phyloP scores from a whole-genome alignment of 2,113 vertebrate species.

The Varanus salvator region DNA sequence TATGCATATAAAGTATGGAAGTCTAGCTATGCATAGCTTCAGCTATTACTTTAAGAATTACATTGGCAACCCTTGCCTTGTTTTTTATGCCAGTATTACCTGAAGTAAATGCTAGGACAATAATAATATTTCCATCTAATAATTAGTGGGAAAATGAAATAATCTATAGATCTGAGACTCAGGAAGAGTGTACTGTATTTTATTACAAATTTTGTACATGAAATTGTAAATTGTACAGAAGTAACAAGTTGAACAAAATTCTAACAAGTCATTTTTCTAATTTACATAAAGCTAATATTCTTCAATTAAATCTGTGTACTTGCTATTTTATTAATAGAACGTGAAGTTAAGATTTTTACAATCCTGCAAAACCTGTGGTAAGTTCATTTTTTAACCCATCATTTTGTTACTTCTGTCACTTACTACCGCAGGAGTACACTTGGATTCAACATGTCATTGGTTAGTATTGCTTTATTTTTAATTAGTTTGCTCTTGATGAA shows the following conservation, averaged over 20 bases:
- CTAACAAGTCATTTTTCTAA: slow-evolving; percentile 82
- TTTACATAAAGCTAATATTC: slow-evolving; percentile 83
- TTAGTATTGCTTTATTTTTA: not conserved
- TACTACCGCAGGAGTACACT: not conserved
- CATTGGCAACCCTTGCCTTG: slow-evolving; percentile 49
- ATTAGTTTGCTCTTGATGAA: not conserved
- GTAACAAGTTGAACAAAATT: slow-evolving; percentile 77
- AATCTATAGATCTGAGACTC: slow-evolving; percentile 66
- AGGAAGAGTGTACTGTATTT: slow-evolving; percentile 80
- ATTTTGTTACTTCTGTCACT: not conserved
- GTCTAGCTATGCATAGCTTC: slow-evolving; percentile 50
- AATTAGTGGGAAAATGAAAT: slow-evolving; percentile 47
- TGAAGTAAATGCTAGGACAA: slow-evolving; percentile 62
- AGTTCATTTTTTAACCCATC: not conserved
- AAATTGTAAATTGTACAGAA: slow-evolving; percentile 83
- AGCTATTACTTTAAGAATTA: slow-evolving; percentile 70
- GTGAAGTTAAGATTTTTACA: not conserved
- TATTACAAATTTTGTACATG: slow-evolving; percentile 82
- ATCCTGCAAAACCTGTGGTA: not conserved
- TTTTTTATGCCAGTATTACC: slow-evolving; percentile 62
- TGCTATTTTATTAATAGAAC: slow-evolving; percentile 32
- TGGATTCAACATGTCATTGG: not conserved
- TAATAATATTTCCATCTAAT: slow-evolving; percentile 58
- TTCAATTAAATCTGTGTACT: slow-evolving; percentile 61
- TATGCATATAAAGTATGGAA: slow-evolving; percentile 76